These are phyloP conservation scores for Belonocnema kinseyi DNA, from an alignment of 1,140 invertebrate species.

Conservation along the genomic window DNA sequence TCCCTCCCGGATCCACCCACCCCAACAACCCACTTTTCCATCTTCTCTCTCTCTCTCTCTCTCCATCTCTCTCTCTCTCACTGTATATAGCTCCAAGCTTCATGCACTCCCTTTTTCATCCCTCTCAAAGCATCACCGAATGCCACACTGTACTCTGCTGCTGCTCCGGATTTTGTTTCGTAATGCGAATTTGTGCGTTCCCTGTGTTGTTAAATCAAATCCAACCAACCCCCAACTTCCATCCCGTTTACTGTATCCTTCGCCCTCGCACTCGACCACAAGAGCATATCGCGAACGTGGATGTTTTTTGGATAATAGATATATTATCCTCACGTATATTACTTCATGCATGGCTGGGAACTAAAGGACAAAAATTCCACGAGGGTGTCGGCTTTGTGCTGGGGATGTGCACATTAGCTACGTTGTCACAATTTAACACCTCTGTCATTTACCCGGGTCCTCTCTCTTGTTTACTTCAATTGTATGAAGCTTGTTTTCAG, in stretches of 20 bases:
- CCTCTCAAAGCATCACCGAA: slow-evolving; percentile 20
- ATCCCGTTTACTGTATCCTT: neutral
- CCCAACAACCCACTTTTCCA: neutral
- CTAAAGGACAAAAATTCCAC: slow-evolving; percentile 13
- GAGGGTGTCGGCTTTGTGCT: slow-evolving; percentile 20
- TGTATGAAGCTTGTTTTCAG: neutral
- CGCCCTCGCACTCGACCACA: slow-evolving; percentile 5
- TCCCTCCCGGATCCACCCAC: neutral
- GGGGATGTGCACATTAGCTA: slow-evolving; percentile 27
- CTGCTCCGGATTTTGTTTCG: slow-evolving; percentile 28
- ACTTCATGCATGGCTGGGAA: slow-evolving; percentile 27
- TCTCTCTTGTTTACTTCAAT: slow-evolving; percentile 7
- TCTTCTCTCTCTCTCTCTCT: slow-evolving; percentile 9
- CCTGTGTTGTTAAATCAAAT: slow-evolving; percentile 29
- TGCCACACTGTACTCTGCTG: neutral
- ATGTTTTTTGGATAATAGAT: slow-evolving; percentile 31
- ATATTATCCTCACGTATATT: slow-evolving; percentile 29
- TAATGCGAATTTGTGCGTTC: slow-evolving; percentile 20
- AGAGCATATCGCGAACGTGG: slow-evolving; percentile 16
- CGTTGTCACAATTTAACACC: slow-evolving; percentile 30
- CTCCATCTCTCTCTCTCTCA: neutral
- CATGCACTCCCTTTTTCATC: neutral
- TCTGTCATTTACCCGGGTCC: slow-evolving; percentile 10
- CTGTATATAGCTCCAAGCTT: too few species aligned
- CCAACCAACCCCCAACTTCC: neutral